Conservation (phyloP, 1,140 invertebrate species). For the Panulirus ornatus region DNA sequence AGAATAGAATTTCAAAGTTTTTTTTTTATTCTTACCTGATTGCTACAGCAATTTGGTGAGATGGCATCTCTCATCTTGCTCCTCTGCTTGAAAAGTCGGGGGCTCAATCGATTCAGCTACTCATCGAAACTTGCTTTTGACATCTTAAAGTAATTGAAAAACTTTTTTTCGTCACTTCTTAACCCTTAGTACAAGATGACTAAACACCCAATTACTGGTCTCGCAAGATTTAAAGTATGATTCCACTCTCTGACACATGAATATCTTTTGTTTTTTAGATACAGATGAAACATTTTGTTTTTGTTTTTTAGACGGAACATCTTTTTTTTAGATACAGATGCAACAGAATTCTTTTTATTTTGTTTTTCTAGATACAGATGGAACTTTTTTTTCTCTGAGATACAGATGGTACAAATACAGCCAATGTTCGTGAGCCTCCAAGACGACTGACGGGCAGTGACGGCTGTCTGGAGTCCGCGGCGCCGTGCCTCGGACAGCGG, state of each 20-base stretch:
- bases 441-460: neutral
- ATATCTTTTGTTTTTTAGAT: neutral
- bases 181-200: neutral
- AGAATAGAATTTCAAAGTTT: neutral
- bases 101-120: neutral
- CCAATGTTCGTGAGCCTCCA: neutral
- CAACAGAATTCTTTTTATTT: too few species aligned
- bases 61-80: slow-evolving; percentile 1
- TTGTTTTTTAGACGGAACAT: too few species aligned
- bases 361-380: too few species aligned
- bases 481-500: neutral
- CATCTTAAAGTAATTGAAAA: slow-evolving; percentile 26
- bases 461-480: neutral
- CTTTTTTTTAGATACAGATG: too few species aligned
- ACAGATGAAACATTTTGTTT: too few species aligned
- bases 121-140: neutral
- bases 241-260: slow-evolving; percentile 2
- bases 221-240: slow-evolving; percentile 12
- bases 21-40: neutral
- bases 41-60: too few species aligned
- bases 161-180: slow-evolving; percentile 16
- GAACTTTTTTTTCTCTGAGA: slow-evolving; percentile 5
- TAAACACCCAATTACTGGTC: neutral
- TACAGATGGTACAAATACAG: neutral
- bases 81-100: neutral